Conservation (phyloP, 2,888 invertebrate species). For the Anagyrus pseudococci region DNA sequence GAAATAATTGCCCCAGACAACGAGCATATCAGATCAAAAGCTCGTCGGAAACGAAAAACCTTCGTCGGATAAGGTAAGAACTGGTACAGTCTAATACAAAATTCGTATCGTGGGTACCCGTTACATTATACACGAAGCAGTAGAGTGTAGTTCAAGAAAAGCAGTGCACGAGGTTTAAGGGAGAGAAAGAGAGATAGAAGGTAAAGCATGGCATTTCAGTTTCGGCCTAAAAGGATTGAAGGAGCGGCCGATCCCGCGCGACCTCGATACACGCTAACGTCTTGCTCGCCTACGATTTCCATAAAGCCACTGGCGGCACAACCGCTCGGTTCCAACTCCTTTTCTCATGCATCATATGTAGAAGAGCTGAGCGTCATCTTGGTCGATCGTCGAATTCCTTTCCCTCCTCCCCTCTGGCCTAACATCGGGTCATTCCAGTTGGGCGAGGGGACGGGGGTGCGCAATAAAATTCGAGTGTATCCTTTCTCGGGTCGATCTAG, state of each 20-base stretch:
- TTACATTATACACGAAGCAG: neutral
- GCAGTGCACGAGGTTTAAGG: neutral
- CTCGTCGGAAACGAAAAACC: too few relatives aligned
- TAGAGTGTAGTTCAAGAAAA: neutral
- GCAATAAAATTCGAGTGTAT: constrained; percentile 43
- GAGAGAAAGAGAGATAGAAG: too few relatives aligned
- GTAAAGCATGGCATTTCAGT: constrained; percentile 5
- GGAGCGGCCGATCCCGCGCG: constrained; percentile 17
- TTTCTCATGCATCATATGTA: neutral
- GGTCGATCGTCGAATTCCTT: too few relatives aligned
- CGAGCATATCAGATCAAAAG: too few relatives aligned
- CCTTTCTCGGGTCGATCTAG: constrained; percentile 36
- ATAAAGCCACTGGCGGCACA: constrained; percentile 12
- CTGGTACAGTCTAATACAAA: too few relatives aligned
- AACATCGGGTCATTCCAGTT: too few relatives aligned
- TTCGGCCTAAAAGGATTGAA: constrained; percentile 11
- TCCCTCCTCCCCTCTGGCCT: too few relatives aligned
- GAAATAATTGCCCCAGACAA: too few relatives aligned
- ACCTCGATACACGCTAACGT: constrained; percentile 23
- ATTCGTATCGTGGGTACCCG: too few relatives aligned
- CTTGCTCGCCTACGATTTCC: constrained; percentile 27
- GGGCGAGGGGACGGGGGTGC: constrained; percentile 17
- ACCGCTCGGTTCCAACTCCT: constrained; percentile 2
- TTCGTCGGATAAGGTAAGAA: neutral
- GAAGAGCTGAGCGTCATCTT: constrained; percentile 1